A percentile compares a stretch with the other conserved stretches of the same genome.
Conservation (phyloP, 2,113 vertebrate genomes). For the Etheostoma cragini region DNA sequence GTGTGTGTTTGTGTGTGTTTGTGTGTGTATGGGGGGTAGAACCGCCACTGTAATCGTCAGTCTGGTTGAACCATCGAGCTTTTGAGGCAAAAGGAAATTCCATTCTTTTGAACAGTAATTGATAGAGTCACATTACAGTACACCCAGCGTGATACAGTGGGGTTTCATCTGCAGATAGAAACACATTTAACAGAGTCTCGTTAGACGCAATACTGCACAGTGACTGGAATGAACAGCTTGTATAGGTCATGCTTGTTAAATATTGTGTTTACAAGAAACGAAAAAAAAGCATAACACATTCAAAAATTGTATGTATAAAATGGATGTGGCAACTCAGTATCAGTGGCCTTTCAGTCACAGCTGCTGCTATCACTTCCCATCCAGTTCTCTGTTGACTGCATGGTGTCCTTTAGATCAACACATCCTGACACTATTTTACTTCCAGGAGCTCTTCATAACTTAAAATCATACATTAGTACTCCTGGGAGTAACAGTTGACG, state of each 20-base stretch:
- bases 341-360: constrained; percentile 19
- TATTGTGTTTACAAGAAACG: no score
- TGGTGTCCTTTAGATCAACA: not conserved
- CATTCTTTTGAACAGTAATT: not conserved
- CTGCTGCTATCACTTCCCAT: constrained; percentile 5
- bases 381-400: constrained; percentile 1
- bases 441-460: not conserved
- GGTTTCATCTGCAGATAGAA: not conserved
- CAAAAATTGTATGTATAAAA: not conserved
- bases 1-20: no score
- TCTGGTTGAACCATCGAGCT: not conserved
- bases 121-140: not conserved
- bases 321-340: not conserved
- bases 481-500: not conserved
- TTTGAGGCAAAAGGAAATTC: not conserved
- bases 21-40: no score
- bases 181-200: not conserved
- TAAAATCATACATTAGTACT: not conserved
- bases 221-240: not conserved
- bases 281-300: not conserved
- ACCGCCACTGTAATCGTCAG: not conserved
- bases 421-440: not conserved
- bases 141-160: not conserved
- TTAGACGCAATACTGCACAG: no score
- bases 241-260: not conserved